These are phyloP conservation scores for Promerops cafer DNA, from an alignment of 2,113 vertebrate genomes.

Conservation along the genomic window DNA sequence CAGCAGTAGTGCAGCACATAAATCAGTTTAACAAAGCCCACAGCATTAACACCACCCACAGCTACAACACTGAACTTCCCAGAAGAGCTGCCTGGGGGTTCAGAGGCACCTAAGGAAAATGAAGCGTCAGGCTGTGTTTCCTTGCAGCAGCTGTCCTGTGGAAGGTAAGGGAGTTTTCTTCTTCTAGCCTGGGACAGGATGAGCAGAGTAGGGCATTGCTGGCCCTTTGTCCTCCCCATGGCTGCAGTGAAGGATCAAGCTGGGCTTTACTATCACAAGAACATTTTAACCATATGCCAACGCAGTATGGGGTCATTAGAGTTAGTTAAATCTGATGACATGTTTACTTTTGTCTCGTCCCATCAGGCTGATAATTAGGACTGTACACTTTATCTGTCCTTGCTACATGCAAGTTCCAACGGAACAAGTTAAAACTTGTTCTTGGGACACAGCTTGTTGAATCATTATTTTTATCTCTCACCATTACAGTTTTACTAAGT, in stretches of 20 bases:
- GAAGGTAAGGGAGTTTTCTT: not conserved
- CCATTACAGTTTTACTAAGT: slow-evolving; percentile 69
- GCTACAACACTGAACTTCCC: not conserved
- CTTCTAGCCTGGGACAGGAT: not conserved
- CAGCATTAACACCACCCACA: not conserved
- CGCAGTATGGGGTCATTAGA: not conserved
- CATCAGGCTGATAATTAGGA: not conserved
- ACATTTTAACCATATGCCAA: not conserved
- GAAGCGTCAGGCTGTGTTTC: not conserved
- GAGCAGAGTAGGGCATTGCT: not conserved
- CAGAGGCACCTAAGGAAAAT: not conserved
- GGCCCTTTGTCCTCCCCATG: not conserved
- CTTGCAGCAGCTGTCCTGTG: not conserved
- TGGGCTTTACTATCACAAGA: not conserved
- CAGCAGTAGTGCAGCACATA: not conserved
- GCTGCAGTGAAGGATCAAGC: not conserved
- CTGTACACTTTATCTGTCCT: not conserved
- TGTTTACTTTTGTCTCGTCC: not conserved
- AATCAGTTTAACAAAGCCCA: not conserved
- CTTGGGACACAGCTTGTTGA: slow-evolving; percentile 16
- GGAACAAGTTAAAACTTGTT: slow-evolving; percentile 48
- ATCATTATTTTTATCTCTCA: slow-evolving; percentile 50
- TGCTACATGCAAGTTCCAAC: not conserved
- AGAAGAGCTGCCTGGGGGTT: not conserved
- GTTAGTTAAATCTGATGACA: not conserved